These are phyloP conservation scores for Nymphalis urticae DNA, from an alignment of 2,888 invertebrate species.

Conservation along the genomic window DNA sequence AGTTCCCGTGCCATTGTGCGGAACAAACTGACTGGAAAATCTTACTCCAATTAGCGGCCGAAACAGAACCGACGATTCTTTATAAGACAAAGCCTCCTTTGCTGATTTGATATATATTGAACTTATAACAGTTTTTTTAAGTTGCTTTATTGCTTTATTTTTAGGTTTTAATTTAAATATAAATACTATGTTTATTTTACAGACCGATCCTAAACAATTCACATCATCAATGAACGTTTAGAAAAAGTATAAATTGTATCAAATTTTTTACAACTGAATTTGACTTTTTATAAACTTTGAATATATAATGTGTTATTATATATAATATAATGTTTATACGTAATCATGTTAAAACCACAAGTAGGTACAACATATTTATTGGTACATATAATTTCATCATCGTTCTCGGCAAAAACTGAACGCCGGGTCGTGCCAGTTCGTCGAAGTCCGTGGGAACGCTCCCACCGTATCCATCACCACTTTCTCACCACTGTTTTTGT, in stretches of 20 bases:
- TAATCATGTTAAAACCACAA: neutral
- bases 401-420: slow-evolving; percentile 32
- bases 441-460: slow-evolving; percentile 61
- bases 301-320: no score
- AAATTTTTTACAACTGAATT: no score
- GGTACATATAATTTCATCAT: slow-evolving; percentile 40
- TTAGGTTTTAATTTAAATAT: no score
- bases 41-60: slow-evolving; percentile 61
- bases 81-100: slow-evolving; percentile 41
- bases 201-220: no score
- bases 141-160: neutral
- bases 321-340: neutral
- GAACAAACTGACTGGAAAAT: slow-evolving; percentile 62
- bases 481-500: slow-evolving; percentile 54
- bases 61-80: slow-evolving; percentile 52
- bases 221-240: no score
- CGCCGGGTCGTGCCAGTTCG: slow-evolving; percentile 35
- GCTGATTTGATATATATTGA: neutral
- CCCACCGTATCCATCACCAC: slow-evolving; percentile 55
- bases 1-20: slow-evolving; percentile 66
- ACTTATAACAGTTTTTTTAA: neutral
- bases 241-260: no score
- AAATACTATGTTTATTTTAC: no score
- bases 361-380: neutral
- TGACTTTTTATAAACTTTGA: no score